These are phyloP conservation scores for Atherix ibis DNA, from an alignment of 2,888 invertebrate genomes.

Conservation along the genomic window DNA sequence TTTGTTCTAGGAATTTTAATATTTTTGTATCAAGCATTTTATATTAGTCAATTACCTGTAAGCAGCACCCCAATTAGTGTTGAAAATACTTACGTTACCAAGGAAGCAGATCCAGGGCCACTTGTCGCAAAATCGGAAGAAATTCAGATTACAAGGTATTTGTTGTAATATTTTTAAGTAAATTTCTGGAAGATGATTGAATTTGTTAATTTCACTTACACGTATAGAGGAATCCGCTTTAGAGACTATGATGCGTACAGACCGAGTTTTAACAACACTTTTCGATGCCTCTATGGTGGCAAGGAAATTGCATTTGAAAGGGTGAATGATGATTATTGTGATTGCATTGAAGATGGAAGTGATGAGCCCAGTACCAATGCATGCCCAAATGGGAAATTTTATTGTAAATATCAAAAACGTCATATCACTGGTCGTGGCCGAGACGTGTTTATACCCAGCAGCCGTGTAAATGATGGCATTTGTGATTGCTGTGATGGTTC, in stretches of 20 bases:
- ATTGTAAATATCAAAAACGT: conserved; percentile 47
- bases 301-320: conserved; percentile 35
- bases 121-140: too few relatives aligned
- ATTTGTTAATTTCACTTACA: too few relatives aligned
- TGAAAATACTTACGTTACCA: conserved; percentile 15
- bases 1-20: conserved; percentile 30
- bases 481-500: conserved; percentile 92
- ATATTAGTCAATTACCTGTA: conserved; percentile 31
- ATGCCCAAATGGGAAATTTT: conserved; percentile 69
- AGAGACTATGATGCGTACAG: conserved; percentile 32
- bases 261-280: conserved; percentile 32
- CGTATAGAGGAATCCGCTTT: conserved; percentile 30
- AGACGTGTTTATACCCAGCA: conserved; percentile 46
- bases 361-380: conserved; percentile 80
- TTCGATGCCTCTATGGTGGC: conserved; percentile 33
- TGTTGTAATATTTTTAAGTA: too few relatives aligned
- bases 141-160: background rate
- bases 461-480: conserved; percentile 80
- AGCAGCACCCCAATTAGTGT: conserved; percentile 23
- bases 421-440: conserved; percentile 28
- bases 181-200: too few relatives aligned
- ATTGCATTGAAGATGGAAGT: conserved; percentile 57
- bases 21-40: conserved; percentile 29
- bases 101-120: conserved; percentile 1
- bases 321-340: conserved; percentile 77